Conservation (phyloP, 2,113 vertebrate species). For the Hypomesus transpacificus region DNA sequence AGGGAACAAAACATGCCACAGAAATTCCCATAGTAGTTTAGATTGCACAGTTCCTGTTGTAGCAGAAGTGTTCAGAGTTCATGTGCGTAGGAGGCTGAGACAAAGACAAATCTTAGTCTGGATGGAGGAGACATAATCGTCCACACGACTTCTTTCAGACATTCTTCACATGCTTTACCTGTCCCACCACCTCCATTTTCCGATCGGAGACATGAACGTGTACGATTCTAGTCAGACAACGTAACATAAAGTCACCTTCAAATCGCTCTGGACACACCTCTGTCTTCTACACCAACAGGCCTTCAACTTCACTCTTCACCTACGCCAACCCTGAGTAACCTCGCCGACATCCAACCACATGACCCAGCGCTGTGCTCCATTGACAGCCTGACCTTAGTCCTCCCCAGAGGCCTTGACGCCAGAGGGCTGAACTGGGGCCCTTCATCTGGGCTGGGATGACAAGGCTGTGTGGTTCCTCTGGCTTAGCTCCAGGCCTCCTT, state of each 20-base stretch:
- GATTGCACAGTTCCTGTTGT: constrained; percentile 28
- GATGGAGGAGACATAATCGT: constrained; percentile 36
- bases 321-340: not conserved
- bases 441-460: constrained; percentile 55
- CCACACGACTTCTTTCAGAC: constrained; percentile 20
- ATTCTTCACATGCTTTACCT: constrained; percentile 44
- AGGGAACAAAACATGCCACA: not conserved
- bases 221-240: too few species aligned
- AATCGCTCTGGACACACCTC: too few species aligned
- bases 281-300: too few species aligned
- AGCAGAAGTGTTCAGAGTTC: constrained; percentile 8
- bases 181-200: constrained; percentile 31
- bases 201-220: too few species aligned
- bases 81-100: constrained; percentile 17
- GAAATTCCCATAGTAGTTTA: not conserved
- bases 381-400: constrained; percentile 21
- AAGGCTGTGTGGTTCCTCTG: constrained; percentile 47
- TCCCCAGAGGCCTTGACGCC: constrained; percentile 32
- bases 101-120: constrained; percentile 35
- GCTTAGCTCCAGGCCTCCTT: constrained; percentile 33
- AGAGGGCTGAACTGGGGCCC: constrained; percentile 26
- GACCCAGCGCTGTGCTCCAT: constrained; percentile 4
- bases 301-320: too few species aligned
- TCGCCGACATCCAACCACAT: not conserved
- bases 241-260: too few species aligned